phyloP scores from a whole-genome alignment of 2,113 vertebrate genomes.

The Serranochromis macrocephalus region DNA sequence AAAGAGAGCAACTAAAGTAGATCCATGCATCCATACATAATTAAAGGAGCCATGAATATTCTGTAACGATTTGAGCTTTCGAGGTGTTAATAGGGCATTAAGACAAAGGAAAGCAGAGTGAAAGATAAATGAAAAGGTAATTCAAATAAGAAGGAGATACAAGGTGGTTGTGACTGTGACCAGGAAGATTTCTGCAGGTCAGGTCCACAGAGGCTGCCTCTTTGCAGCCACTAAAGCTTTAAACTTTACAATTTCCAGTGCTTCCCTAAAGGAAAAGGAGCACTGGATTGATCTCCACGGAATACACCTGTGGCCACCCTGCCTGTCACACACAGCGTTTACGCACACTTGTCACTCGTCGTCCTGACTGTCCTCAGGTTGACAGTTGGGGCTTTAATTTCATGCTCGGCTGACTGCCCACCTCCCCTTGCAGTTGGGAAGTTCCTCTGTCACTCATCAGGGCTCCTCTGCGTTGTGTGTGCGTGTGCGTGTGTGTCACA shows the following conservation, averaged over 20 bases:
- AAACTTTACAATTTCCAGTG: background rate
- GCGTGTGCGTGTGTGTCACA: background rate
- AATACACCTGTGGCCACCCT: background rate
- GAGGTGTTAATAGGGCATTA: background rate
- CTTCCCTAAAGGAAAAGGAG: background rate
- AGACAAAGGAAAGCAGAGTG: background rate
- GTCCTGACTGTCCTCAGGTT: constrained; percentile 25
- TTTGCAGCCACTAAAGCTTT: background rate
- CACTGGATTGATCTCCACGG: background rate
- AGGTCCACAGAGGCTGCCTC: background rate
- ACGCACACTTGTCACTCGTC: background rate
- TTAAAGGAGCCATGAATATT: background rate
- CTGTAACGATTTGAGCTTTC: background rate
- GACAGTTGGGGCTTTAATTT: constrained; percentile 67
- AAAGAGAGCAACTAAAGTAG: background rate
- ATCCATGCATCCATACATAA: background rate
- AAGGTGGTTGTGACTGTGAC: background rate
- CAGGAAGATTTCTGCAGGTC: background rate
- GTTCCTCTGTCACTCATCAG: constrained; percentile 49
- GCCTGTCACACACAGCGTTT: background rate
- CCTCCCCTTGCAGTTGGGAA: constrained; percentile 3
- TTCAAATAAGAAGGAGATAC: background rate
- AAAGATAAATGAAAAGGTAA: background rate
- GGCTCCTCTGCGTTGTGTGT: background rate
- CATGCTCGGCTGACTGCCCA: constrained; percentile 48